Base-by-base conservation (phyloP, 2,888 invertebrate species). In the Xanthostigma xanthostigma region DNA sequence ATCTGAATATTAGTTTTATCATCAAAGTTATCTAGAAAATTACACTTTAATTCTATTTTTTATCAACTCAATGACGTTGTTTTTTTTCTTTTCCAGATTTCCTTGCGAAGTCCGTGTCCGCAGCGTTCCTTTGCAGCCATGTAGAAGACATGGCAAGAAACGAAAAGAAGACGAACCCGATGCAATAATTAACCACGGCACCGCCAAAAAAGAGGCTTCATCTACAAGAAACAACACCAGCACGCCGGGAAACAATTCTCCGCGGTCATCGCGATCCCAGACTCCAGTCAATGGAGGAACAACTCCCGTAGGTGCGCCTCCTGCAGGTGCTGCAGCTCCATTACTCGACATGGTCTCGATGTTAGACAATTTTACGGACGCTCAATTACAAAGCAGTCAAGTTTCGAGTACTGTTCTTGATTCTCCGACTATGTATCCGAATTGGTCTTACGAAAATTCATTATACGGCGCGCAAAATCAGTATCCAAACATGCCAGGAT, bases 71-170 rank as follows among this genome's bases (percentile, higher is more conserved):
- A n/a, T n/a, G n/a, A n/a, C n/a, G n/a, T n/a, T n/a, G n/a, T n/a
- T n/a, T n/a, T n/a, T n/a, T 45, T 55, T 51, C 53, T 43, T 62
- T 66, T 71, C 45, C 62, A 89, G 88, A 67, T 94, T 81, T 65
- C 84, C 90, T 41, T 84, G 89, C 70, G 87, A 89, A 67, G 87
- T 91, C 17, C 76, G 91, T 55, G 83, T 91, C 27, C 75, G 92
- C 48, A 83, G 86, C 3, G 85, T 85, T 9, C 92, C 93, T 0
- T 68, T 91, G 9, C 83, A 86, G 57, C 87, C 91, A 0, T 89
- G 90, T 59, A 75, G 86, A 53, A 73, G 81, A 17, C 84, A 85
- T 58, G 84, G 84, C 1, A 85, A 85, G 59, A 85, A 86, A 60
- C 74, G 84, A 50, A 84, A 84, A 65, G 85, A 84, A 37, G 83